Percentiles rank a stretch among this genome's conserved stretches.
Conservation (phyloP, 2,797 vertebrate species). For the Picus viridis region DNA sequence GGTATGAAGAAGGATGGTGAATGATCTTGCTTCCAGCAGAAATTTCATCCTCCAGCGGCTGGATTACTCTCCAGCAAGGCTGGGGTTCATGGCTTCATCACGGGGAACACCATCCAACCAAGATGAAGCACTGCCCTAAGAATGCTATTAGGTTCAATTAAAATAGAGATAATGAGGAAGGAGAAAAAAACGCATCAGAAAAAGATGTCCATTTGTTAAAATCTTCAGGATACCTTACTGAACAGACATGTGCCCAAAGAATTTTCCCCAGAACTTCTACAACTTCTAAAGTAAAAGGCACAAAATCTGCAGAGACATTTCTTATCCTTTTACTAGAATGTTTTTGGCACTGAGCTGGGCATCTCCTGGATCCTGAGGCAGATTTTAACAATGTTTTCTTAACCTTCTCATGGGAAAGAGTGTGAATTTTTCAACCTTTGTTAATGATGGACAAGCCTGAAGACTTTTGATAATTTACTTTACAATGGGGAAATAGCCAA, state of each 20-base stretch:
- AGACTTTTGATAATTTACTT: slow-evolving; percentile 56
- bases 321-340: background rate
- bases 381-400: slow-evolving; percentile 38
- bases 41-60: background rate
- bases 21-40: background rate
- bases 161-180: background rate
- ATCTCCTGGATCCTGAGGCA: background rate
- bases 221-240: background rate
- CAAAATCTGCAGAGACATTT: background rate
- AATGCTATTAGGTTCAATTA: background rate
- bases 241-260: background rate
- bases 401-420: slow-evolving; percentile 24
- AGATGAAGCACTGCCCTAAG: background rate
- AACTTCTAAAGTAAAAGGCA: background rate
- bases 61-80: background rate
- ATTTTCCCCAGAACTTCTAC: background rate
- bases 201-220: background rate
- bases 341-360: background rate
- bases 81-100: accelerated
- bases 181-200: background rate
- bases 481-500: slow-evolving; percentile 42
- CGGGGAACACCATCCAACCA: accelerated
- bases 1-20: background rate
- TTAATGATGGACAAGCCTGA: slow-evolving; percentile 43
- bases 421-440: slow-evolving; percentile 44